Evolutionary conservation across 2,888 invertebrate species (phyloP), one percentile per base, ranked within the genome.

Genomic region (Apamea epomidion): DNA sequence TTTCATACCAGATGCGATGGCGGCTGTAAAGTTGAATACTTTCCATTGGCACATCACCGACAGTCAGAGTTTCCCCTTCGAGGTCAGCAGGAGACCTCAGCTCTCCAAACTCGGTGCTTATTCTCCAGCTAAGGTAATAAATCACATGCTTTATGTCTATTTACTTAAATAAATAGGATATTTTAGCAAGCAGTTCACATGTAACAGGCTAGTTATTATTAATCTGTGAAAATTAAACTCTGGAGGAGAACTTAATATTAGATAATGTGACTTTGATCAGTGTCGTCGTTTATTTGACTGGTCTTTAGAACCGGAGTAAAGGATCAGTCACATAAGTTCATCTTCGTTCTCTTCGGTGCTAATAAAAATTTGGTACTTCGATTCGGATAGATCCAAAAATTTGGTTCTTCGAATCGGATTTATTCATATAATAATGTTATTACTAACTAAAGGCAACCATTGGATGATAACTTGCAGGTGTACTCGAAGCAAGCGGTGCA

Each of bases 11-110:
- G 99, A 99, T 91, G 99, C 98, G 0, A 99, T 99, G 99, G 98
- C 98, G 0, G 98, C 98, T 92, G 98, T 98, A 51, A 99, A 99
- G 94, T 93, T 99, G 90, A 99, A 99, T 93, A 98, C 98, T 0
- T 98, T 99, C 96, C 99, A 99, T 92, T 99, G 99, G 99, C 99
- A 99, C 91, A 98, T 99, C 76, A 99, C 98, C 0, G 99, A 99
- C 95, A 98, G 98, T 32, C 99, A 99, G 87, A 99, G 99, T 89
- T 99, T 99, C 93, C 99, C 99, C 0, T 98, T 99, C 91, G 98
- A 98, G 79, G 98, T 98, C 0, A 97, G 97, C 90, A 97, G 98
- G n/a, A 97, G 97, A 85, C 99, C 99, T 0, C 97, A 98, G 70
- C 94, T 99, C 21, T 97, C 98, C 7, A 97, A 97, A 87, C 97